Conservation (phyloP, 1,140 invertebrate genomes). For the Teleopsis dalmanni region DNA sequence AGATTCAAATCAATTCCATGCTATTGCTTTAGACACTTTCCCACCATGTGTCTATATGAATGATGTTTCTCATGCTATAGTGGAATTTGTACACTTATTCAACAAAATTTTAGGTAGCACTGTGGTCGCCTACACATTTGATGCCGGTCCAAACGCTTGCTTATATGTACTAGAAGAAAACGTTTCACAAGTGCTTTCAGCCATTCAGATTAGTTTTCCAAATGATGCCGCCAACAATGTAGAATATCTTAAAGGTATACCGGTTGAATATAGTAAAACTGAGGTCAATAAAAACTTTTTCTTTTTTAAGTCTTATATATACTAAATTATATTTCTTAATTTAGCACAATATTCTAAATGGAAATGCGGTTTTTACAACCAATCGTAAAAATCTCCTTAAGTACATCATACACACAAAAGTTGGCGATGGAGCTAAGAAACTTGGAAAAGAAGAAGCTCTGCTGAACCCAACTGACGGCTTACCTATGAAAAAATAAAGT, state of each 20-base stretch:
- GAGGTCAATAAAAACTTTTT: background rate
- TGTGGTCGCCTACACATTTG: slow-evolving; percentile 90
- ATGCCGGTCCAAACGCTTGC: slow-evolving; percentile 95
- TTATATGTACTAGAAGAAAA: slow-evolving; percentile 75
- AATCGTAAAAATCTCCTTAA: slow-evolving; percentile 52
- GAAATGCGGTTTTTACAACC: background rate
- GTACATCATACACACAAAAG: slow-evolving; percentile 76
- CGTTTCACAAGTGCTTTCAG: slow-evolving; percentile 57
- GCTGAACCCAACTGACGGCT: slow-evolving; percentile 4
- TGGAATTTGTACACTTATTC: slow-evolving; percentile 73
- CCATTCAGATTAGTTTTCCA: slow-evolving; percentile 69
- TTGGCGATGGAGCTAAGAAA: slow-evolving; percentile 62
- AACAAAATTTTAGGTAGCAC: slow-evolving; percentile 58
- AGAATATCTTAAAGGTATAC: slow-evolving; percentile 55
- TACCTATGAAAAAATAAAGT: slow-evolving; percentile 5
- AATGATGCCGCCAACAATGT: slow-evolving; percentile 42
- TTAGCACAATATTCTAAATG: slow-evolving; percentile 11
- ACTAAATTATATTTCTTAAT: slow-evolving; percentile 2
- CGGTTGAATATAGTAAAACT: slow-evolving; percentile 12
- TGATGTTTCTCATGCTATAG: slow-evolving; percentile 72
- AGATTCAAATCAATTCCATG: slow-evolving; percentile 98
- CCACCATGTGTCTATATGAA: slow-evolving; percentile 92
- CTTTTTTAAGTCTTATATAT: background rate
- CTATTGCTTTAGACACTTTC: slow-evolving; percentile 87
- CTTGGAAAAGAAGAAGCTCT: slow-evolving; percentile 27